Evolutionary conservation across 2,888 invertebrate species (phyloP).

Genomic region (Ctena decussata): DNA sequence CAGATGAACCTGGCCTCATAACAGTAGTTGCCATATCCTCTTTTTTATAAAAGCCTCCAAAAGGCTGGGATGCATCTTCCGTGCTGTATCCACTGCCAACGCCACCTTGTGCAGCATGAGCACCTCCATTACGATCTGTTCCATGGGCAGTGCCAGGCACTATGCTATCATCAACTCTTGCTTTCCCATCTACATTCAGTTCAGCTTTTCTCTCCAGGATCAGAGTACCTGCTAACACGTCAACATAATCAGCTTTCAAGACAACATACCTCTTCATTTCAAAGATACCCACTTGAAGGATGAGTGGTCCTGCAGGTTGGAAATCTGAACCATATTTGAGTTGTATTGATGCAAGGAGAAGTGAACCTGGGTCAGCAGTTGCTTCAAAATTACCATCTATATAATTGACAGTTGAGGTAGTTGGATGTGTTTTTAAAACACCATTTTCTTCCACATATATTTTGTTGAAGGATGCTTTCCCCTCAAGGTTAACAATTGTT

Average conservation of each 20-base stretch:
- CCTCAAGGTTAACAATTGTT: constrained; percentile 65
- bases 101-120: constrained; percentile 75
- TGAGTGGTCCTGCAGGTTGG: constrained; percentile 62
- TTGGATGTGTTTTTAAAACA: constrained; percentile 58
- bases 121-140: constrained; percentile 66
- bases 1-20: constrained; percentile 64
- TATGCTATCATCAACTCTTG: constrained; percentile 27
- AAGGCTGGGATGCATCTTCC: constrained; percentile 64
- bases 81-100: constrained; percentile 55
- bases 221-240: constrained; percentile 67
- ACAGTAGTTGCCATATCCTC: constrained; percentile 28
- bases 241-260: constrained; percentile 68
- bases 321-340: constrained; percentile 73
- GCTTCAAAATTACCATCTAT: constrained; percentile 65
- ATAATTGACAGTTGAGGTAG: constrained; percentile 72
- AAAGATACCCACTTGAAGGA: constrained; percentile 65
- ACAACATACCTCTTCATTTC: constrained; percentile 76
- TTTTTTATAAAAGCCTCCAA: constrained; percentile 71
- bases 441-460: constrained; percentile 74
- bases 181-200: constrained; percentile 68
- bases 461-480: constrained; percentile 75
- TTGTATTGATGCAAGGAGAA: constrained; percentile 64
- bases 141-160: constrained; percentile 62
- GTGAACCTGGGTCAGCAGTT: constrained; percentile 66
- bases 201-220: constrained; percentile 75